phyloP scores from a whole-genome alignment of 2,888 invertebrate genomes.

The Villa cingulata region DNA sequence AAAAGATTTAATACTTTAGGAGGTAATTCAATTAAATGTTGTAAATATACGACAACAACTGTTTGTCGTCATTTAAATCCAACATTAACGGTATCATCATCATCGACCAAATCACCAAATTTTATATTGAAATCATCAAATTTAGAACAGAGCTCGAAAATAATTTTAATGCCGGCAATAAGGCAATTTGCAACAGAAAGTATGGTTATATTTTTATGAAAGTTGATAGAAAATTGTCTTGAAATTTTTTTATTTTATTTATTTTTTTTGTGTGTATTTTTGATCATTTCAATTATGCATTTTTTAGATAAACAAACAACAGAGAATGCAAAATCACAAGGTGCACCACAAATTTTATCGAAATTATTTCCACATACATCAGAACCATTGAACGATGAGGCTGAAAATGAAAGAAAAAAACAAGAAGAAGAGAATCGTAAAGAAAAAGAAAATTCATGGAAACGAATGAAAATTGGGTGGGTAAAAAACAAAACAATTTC shows the following conservation, averaged over 20 bases:
- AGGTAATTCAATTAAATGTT: conserved; percentile 4
- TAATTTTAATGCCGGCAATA: not conserved
- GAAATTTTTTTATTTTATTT: not conserved
- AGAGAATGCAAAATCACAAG: not conserved
- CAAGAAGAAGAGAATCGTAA: conserved; percentile 44
- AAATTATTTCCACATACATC: conserved; percentile 44
- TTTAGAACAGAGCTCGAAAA: not conserved
- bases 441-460: conserved; percentile 56
- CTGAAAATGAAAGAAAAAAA: conserved; percentile 40
- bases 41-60: not conserved
- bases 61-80: not conserved
- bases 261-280: not conserved
- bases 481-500: not conserved
- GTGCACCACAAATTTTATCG: conserved; percentile 36
- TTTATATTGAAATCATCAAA: not conserved
- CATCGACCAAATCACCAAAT: not conserved
- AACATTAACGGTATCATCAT: too few relatives aligned
- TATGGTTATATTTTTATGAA: conserved; percentile 13
- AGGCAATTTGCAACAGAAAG: conserved; percentile 10
- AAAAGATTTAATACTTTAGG: conserved; percentile 5
- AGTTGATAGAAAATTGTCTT: too few relatives aligned
- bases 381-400: conserved; percentile 37
- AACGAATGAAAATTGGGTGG: conserved; percentile 56
- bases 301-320: not conserved
- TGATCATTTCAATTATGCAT: not conserved